Evolutionary conservation across 2,888 invertebrate genomes (phyloP), one percentile per base, ranked within the genome.

Genomic region (Ischnura elegans): DNA sequence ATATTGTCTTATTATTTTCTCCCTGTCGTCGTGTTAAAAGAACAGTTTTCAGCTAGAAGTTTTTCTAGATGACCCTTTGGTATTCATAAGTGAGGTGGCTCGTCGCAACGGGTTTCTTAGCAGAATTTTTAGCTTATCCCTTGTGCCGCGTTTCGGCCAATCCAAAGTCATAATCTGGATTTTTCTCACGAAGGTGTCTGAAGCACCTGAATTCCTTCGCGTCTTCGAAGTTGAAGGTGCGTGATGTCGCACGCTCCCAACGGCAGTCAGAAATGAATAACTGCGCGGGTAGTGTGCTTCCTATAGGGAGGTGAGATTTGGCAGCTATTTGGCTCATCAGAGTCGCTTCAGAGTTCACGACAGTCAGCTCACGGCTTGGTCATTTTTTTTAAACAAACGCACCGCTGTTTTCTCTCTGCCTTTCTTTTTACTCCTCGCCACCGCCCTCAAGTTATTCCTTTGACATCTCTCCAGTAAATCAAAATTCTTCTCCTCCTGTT

Each of bases 241-340:
- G 90, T 90, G 90, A 90, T 90, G 90, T 90, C 90, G 66, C 90
- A 66, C 90, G 5, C 51, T 90, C 61, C 90, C 90, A 90, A 43
- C 61, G n/a, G n/a, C 42, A 47, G 90, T 90, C 61, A 25, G 66
- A 90, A 90, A 90, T 66, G 90, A 90, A 90, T 90, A n/a, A 66
- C 90, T 61, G 2, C 46, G 43, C 86, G 45, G 21, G 43, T 46
- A 13, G 45, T 25, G 86, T 45, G 46, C 13, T 4, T 46, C 46
- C n/a, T 8, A 45, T 25, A n/a, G 45, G 86, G 5, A 43, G 43
- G 86, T 45, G 46, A 86, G 46, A 45, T 86, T 86, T 86, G 45
- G 46, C 46, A 76, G 76, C 76, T 76, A 36, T 76, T 76, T 76
- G 76, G 76, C 76, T 8, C 76, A 76, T 76, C 76, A 5, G 19